Evolutionary conservation across 1,140 invertebrate genomes (phyloP), one percentile per base, ranked within the genome.

Genomic region (Sycobia sp.): DNA sequence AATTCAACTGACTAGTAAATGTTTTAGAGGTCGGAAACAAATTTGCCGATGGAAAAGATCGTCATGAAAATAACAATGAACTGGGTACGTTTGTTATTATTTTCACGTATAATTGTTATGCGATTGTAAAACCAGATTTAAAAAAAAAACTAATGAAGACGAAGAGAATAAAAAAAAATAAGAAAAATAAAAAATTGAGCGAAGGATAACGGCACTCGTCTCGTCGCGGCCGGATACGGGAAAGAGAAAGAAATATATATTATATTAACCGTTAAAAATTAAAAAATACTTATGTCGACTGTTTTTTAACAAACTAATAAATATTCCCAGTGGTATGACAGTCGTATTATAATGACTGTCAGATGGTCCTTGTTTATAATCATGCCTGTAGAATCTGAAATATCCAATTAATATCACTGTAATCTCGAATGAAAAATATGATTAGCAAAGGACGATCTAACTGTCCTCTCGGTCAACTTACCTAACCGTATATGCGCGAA

Each of bases 1-100:
- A 55, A 60, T 74, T 75, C 68, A 75, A 76, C 50, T 68, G 65
- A 73, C 65, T 69, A 74, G 69, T 75, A 70, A 73, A 69, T 74
- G 72, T 76, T 71, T 71, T 73, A 73, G 70, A 71, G 59, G 68
- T 69, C 62, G 63, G 64, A 54, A 36, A 29, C 62, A 69, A 49
- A 58, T 20, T 53, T 44, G 55, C 59, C 55, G 49, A 71, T 67
- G 53, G 46, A n/a, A 54, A 47, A 32, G 34, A 62, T 58, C 47
- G 54, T 58, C 55, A 57, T 39, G 43, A 62, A 69, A 68, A 65
- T 60, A 67, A 69, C 38, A 60, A 54, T 68, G 60, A 68, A 71
- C 64, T 22, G 36, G 39, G 44, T 66, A 65, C 60, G 68, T 75
- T 75, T 70, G 68, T 75, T 76, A 69, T 74, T 65, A 71, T 71